phyloP scores from a whole-genome alignment of 2,888 invertebrate genomes.

The Dicyrtomina minuta region DNA sequence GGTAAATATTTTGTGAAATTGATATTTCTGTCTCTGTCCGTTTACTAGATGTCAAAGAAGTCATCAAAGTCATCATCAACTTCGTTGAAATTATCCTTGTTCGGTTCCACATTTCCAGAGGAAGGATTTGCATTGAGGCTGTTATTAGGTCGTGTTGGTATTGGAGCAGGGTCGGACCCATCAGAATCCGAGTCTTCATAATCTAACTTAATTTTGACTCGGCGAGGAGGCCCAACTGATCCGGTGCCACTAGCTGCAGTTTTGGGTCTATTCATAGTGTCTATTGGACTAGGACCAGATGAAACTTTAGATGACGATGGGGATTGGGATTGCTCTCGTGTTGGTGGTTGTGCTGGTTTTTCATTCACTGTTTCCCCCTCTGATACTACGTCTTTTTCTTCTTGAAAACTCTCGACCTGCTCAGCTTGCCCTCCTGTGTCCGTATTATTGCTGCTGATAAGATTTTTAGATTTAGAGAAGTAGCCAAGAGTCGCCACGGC shows the following conservation, averaged over 20 bases:
- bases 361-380: not conserved
- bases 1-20: too few species aligned
- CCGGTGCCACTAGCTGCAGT: not conserved
- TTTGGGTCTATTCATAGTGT: too few species aligned
- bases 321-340: not conserved
- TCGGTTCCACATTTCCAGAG: not conserved
- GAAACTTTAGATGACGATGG: not conserved
- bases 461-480: too few species aligned
- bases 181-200: constrained; percentile 28
- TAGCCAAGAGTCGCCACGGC: too few species aligned
- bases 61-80: constrained; percentile 27
- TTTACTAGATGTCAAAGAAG: constrained; percentile 22
- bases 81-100: not conserved
- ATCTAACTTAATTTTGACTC: constrained; percentile 19
- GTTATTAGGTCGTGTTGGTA: not conserved
- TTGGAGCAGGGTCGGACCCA: not conserved
- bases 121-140: not conserved
- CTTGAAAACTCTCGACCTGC: too few species aligned
- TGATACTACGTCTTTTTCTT: too few species aligned
- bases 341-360: too few species aligned
- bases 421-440: too few species aligned
- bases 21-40: too few species aligned
- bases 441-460: too few species aligned
- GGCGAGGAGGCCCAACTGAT: not conserved
- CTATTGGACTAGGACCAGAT: not conserved